Conservation (phyloP, 2,113 vertebrate species). For the Verasper variegatus region DNA sequence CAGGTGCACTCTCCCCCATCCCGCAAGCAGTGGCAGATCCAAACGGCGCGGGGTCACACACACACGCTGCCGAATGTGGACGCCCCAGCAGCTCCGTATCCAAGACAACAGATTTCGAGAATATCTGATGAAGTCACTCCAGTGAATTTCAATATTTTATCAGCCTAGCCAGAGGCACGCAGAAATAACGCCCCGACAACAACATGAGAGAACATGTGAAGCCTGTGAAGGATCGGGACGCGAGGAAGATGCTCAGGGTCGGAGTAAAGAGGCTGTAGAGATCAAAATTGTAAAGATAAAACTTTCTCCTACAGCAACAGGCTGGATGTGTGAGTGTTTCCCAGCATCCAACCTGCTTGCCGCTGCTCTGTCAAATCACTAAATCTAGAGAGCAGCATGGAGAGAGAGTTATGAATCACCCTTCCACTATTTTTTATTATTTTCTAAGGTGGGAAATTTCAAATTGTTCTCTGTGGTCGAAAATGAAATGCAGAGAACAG, state of each 20-base stretch:
- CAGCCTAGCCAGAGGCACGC: slow-evolving; percentile 41
- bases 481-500: slow-evolving; percentile 9
- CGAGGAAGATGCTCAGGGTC: slow-evolving; percentile 9
- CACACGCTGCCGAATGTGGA: neutral
- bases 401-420: slow-evolving; percentile 34
- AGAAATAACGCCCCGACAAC: slow-evolving; percentile 43
- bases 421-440: slow-evolving; percentile 25
- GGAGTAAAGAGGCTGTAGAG: neutral
- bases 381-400: neutral
- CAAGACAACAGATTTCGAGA: slow-evolving; percentile 72
- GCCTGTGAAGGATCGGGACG: slow-evolving; percentile 2
- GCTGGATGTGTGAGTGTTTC: slow-evolving; percentile 8
- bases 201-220: slow-evolving; percentile 27
- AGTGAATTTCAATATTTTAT: slow-evolving; percentile 76
- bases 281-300: slow-evolving; percentile 1
- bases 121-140: slow-evolving; percentile 67
- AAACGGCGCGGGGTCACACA: slow-evolving; percentile 26
- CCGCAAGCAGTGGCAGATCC: neutral
- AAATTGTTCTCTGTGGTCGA: slow-evolving; percentile 17
- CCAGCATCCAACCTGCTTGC: neutral
- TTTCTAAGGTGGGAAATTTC: neutral
- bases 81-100: slow-evolving; percentile 44
- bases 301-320: slow-evolving; percentile 46
- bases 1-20: slow-evolving; percentile 19
- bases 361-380: slow-evolving; percentile 3